phyloP scores from a whole-genome alignment of 2,797 vertebrate genomes.

The Sebastes trivittatus region DNA sequence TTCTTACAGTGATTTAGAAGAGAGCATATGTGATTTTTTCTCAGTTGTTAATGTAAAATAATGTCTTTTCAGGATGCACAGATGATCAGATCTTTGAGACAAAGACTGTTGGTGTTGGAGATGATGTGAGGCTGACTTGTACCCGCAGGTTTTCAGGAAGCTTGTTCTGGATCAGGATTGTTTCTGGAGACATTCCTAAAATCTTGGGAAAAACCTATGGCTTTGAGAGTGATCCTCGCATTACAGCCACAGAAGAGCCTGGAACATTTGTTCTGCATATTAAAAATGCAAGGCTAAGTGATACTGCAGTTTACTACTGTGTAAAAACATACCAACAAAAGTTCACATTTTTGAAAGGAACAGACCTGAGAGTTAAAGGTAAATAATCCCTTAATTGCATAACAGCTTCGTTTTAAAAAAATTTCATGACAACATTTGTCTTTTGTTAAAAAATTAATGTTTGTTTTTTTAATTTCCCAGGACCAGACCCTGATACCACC shows the following conservation, averaged over 20 bases:
- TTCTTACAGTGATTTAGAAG: background rate
- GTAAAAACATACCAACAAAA: accelerated
- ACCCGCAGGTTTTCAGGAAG: accelerated
- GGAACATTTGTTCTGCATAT: constrained; percentile 22
- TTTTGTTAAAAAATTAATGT: background rate
- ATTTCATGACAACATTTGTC: background rate
- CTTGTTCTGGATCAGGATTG: constrained; percentile 34
- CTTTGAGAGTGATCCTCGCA: accelerated
- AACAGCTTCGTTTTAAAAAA: background rate
- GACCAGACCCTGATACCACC: background rate
- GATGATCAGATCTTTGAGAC: background rate
- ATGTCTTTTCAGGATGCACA: constrained; percentile 32
- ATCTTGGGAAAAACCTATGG: background rate
- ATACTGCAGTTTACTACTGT: constrained; percentile 55
- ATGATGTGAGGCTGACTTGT: constrained; percentile 1
- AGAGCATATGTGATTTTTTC: background rate
- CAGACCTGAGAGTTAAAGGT: constrained; percentile 45
- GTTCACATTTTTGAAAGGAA: background rate
- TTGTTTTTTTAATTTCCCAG: background rate
- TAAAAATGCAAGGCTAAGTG: background rate
- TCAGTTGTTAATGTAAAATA: background rate
- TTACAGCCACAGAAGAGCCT: accelerated
- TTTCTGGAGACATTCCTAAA: background rate
- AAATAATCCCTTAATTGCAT: background rate
- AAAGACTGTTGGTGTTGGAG: background rate